A percentile compares a stretch with the other conserved stretches of the same genome.
These are phyloP conservation scores for Nasonia longicornis DNA, from an alignment of 1,140 invertebrate species.

Conservation along the genomic window DNA sequence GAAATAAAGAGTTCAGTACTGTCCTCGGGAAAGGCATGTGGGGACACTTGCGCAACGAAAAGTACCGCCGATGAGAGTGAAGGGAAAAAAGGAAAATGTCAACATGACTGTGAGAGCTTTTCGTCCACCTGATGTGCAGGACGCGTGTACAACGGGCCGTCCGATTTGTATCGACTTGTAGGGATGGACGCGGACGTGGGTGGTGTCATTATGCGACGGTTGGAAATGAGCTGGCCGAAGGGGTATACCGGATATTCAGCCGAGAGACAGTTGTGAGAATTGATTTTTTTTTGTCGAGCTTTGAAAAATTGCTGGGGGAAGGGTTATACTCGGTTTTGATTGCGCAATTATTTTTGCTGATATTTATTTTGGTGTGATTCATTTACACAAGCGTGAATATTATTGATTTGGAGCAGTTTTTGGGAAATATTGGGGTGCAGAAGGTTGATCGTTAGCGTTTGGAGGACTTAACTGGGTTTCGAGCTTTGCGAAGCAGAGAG, in stretches of 20 bases:
- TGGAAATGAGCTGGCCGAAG: background rate
- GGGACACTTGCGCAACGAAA: too few relatives aligned
- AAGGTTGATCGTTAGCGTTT: too few relatives aligned
- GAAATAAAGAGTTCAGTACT: slow-evolving; percentile 44
- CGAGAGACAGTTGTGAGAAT: background rate
- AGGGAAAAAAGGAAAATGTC: slow-evolving; percentile 31
- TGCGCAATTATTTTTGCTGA: too few relatives aligned
- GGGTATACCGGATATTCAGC: background rate
- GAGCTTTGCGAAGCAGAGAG: too few relatives aligned
- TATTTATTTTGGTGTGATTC: too few relatives aligned
- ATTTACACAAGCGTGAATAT: too few relatives aligned
- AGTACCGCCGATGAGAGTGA: too few relatives aligned
- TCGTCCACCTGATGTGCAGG: background rate
- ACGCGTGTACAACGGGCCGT: background rate
- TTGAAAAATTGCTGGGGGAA: background rate
- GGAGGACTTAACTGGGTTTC: too few relatives aligned
- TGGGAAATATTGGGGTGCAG: too few relatives aligned
- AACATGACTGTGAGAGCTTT: background rate
- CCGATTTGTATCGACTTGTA: background rate
- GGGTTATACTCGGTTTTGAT: too few relatives aligned
- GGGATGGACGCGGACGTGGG: background rate
- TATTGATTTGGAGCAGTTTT: too few relatives aligned
- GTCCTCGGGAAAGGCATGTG: slow-evolving; percentile 34
- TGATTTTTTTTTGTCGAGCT: background rate
- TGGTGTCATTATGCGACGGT: background rate